phyloP scores from a whole-genome alignment of 2,113 vertebrate genomes.

The Chaetorhynchus papuensis region DNA sequence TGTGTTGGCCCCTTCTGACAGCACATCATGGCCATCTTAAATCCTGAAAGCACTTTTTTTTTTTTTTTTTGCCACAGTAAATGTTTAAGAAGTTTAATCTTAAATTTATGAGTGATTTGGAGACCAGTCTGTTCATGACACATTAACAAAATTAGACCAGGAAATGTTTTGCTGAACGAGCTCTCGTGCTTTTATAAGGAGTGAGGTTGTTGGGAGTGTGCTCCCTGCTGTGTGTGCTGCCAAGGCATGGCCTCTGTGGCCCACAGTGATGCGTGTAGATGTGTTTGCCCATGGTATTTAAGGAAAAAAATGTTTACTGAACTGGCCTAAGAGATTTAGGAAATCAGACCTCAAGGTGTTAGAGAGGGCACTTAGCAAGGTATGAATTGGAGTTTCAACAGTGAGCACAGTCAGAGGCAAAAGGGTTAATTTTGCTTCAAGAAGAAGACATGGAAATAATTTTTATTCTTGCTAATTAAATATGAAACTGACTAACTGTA shows the following conservation, averaged over 20 bases:
- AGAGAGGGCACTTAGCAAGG: background rate
- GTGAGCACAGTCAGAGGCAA: background rate
- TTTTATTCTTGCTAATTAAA: slow-evolving; percentile 58
- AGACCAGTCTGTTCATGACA: slow-evolving; percentile 9
- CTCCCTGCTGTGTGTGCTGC: background rate
- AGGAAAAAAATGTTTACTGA: background rate
- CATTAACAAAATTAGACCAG: slow-evolving; percentile 3
- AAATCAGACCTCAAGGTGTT: background rate
- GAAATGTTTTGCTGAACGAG: background rate
- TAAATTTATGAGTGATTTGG: background rate
- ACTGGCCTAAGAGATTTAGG: background rate
- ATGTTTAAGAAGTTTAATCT: slow-evolving; percentile 45
- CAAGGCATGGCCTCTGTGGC: background rate
- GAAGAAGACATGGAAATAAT: slow-evolving; percentile 46
- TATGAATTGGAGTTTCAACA: background rate
- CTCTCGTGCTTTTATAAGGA: background rate
- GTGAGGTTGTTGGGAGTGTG: background rate
- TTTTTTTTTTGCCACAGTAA: slow-evolving; percentile 12
- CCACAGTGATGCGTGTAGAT: rapidly evolving
- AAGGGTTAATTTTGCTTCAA: slow-evolving; percentile 48
- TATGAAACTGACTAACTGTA: slow-evolving; percentile 59
- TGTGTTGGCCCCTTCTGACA: slow-evolving; percentile 64
- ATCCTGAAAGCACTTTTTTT: slow-evolving; percentile 23
- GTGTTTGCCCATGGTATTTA: background rate
- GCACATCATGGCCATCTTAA: slow-evolving; percentile 46